Evolutionary conservation across 2,888 invertebrate species (phyloP), one percentile per base, ranked within the genome.

Genomic region (Apotomis betuletana): DNA sequence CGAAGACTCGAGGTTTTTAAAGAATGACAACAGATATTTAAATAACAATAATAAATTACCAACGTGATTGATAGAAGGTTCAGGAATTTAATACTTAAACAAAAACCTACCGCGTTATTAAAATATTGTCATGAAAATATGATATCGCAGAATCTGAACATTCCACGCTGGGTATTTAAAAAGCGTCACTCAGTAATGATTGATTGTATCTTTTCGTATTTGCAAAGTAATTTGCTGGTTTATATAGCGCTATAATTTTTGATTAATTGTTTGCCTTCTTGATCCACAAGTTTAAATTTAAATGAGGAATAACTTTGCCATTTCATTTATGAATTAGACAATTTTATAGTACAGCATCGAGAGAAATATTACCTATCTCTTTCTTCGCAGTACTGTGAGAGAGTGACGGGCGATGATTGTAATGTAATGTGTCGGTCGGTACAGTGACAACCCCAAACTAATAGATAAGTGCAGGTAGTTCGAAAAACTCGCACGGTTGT

Each of bases 41-140:
- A 27, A 27, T 27, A 27, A 27, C 2, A 27, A 27, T 27, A 27
- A 27, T 27, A 27, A 27, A 27, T 27, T 52, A 8, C 38, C 15
- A 49, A 46, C 55, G 59, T 63, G 72, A 72, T 72, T 72, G 58
- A 72, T 72, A 54, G 63, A 54, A 5, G 38, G 41, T 52, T 52
- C 54, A 58, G 54, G 54, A 46, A 68, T 59, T 68, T 63, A 46
- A 72, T 72, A 68, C 62, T 58, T 15, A 51, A 71, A 62, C 67
- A 63, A 63, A 68, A 52, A 59, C 61, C 67, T 49, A 51, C 67
- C 61, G 49, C 54, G 72, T 63, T 68, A 63, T 67, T 63, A 72
- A 58, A 72, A 72, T 59, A 63, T 63, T 68, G 67, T 58, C 63
- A 58, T 54, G 63, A 59, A 72, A 68, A 58, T 71, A 12, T 69